phyloP scores from a whole-genome alignment of 92 coral and sea anemone species.

The Anthopleura xanthogrammica region DNA sequence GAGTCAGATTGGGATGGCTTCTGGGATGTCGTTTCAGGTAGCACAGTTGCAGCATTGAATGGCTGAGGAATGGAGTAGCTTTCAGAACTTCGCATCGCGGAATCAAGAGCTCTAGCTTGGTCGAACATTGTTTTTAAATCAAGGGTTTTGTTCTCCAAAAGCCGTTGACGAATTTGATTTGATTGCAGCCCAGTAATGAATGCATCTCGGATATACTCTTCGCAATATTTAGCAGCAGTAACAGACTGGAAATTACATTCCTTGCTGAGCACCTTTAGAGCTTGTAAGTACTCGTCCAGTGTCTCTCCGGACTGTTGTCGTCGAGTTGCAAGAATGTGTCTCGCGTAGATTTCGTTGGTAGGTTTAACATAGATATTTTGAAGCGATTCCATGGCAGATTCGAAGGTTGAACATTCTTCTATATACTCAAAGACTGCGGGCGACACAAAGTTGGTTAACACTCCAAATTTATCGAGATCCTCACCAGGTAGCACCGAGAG shows the following conservation, averaged over 20 bases:
- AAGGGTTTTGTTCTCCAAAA: constrained; percentile 42
- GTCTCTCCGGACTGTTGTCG: too few species aligned
- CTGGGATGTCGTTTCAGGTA: constrained; percentile 1
- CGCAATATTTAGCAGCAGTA: constrained; percentile 36
- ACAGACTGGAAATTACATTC: constrained; percentile 39
- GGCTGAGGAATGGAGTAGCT: constrained; percentile 31
- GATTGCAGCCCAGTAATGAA: constrained; percentile 47
- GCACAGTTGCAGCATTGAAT: constrained; percentile 34
- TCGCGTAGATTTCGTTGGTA: too few species aligned
- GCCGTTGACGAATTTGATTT: constrained; percentile 31
- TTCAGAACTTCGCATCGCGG: constrained; percentile 39
- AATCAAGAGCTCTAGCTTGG: constrained; percentile 42
- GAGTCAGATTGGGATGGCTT: constrained; percentile 9
- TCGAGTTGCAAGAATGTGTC: too few species aligned
- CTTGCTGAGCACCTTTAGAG: too few species aligned
- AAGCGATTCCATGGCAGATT: too few species aligned
- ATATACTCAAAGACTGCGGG: too few species aligned
- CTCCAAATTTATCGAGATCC: constrained; percentile 32
- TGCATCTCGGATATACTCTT: constrained; percentile 30
- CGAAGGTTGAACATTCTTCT: too few species aligned
- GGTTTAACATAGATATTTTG: too few species aligned
- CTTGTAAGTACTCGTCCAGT: too few species aligned
- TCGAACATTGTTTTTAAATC: constrained; percentile 48
- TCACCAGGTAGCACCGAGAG: constrained; percentile 37
- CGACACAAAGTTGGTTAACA: constrained; percentile 49